Base-by-base conservation (phyloP, 1,140 invertebrate genomes). In the Drosophila lacteicornis region DNA sequence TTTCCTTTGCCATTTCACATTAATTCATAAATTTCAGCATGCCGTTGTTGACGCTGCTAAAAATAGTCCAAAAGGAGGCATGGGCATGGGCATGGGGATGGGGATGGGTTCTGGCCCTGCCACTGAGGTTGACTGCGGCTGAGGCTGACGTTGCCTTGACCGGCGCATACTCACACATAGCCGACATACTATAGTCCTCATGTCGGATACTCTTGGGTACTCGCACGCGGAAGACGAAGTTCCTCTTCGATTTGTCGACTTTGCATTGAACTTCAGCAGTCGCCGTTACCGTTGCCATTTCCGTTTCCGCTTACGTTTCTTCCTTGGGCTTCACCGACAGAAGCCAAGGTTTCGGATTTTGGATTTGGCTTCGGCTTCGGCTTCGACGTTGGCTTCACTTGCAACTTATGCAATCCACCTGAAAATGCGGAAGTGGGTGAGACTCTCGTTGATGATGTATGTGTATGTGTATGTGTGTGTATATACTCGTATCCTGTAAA, bases 261-360 rank as follows among this genome's bases (percentile, higher is more conserved):
- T 73, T 57, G 63, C 57, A 83, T 87, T 87, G 83, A 87, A 87
- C 83, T 88, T 87, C 83, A 87, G 30, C 47, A 59, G 60, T 36
- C 30, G 67, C 27, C 38, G 25, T 58, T 49, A 36, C 51, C 51
- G 25, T 43, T 60, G 36, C 36, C 58, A 22, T 55, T 57, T 43
- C 36, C 58, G 27, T 55, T 57, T 50, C 45, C 49, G 43, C 33
- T 47, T 68, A 12, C 7, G 40, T 51, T 66, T 49, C 46, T 11
- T 22, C 6, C 27, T 53, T 61, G 40, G 25, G 33, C 70, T 75
- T 63, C 46, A 30, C 25, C 12, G 4, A 38, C 33, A 60, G 30
- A 5, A 22, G 30, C 17, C 53, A 56, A 56, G 49, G 17, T 55
- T 58, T 33, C 59, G 7, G 22, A 17, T 25, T 6, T 15, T 25